Conservation (phyloP, 2,113 vertebrate species). For the Phasianus colchicus region DNA sequence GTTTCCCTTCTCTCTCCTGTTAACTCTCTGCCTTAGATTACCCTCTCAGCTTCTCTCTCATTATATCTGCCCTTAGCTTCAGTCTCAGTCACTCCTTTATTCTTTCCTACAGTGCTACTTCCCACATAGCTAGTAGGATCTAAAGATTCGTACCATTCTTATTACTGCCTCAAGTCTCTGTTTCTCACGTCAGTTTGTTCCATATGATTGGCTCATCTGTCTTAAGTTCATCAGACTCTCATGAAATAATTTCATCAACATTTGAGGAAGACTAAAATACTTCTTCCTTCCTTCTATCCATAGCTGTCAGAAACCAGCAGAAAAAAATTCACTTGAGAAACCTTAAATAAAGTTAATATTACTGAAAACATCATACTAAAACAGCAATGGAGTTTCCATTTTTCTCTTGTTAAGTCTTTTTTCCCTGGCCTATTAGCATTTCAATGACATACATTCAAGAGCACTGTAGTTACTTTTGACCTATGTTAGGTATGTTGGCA, state of each 20-base stretch:
- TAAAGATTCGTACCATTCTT: neutral
- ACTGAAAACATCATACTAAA: neutral
- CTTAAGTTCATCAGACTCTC: neutral
- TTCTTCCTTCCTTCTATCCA: neutral
- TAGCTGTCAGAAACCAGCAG: neutral
- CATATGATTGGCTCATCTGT: neutral
- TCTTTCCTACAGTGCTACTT: neutral
- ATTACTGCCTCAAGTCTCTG: neutral
- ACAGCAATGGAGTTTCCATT: neutral
- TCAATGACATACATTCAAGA: neutral
- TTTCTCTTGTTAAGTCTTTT: neutral
- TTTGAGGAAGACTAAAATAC: neutral
- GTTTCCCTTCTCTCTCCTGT: neutral
- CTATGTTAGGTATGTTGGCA: neutral
- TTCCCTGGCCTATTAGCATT: neutral
- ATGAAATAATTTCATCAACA: neutral
- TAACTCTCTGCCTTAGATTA: neutral
- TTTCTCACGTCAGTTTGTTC: neutral
- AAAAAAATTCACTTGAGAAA: neutral
- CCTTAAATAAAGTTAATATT: neutral
- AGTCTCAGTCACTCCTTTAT: neutral
- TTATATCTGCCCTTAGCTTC: neutral
- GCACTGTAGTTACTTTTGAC: neutral
- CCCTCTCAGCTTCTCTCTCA: neutral
- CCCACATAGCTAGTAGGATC: neutral